These are phyloP conservation scores for Agrochola circellaris DNA, from an alignment of 2,888 invertebrate species.

Conservation along the genomic window DNA sequence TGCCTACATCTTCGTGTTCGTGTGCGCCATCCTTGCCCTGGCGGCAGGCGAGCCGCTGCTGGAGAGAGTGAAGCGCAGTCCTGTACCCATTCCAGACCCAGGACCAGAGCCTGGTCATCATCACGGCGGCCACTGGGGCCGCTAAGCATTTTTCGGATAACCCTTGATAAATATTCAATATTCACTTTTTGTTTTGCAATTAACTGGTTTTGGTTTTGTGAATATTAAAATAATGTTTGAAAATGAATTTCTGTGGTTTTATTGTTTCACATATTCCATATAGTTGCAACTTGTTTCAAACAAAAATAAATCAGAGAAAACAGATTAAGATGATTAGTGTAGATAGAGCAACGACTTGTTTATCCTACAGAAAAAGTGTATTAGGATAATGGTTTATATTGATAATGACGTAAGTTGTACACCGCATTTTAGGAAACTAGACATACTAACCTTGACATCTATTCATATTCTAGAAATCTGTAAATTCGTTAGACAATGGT, in stretches of 20 bases:
- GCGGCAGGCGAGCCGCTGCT: neutral
- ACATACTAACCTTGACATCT: no score
- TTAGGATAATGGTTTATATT: no score
- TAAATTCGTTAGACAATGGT: no score
- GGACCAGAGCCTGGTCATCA: neutral
- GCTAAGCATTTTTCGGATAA: neutral
- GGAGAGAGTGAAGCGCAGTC: slow-evolving; percentile 26
- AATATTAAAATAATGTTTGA: slow-evolving; percentile 4
- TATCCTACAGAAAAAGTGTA: no score
- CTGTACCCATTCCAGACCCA: slow-evolving; percentile 20
- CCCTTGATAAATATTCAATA: neutral
- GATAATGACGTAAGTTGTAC: no score
- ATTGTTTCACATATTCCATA: neutral
- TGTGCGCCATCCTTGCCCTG: slow-evolving; percentile 8
- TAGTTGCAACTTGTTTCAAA: neutral
- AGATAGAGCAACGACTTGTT: no score
- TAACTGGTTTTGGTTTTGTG: neutral
- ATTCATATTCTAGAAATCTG: no score
- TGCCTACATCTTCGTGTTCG: slow-evolving; percentile 1
- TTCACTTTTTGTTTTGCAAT: neutral
- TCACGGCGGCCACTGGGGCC: neutral
- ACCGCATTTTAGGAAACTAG: no score
- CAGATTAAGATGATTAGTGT: no score
- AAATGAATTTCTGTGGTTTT: neutral
- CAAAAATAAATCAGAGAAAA: no score